Evolutionary conservation across 2,888 invertebrate species (phyloP), one percentile per base, ranked within the genome.

Genomic region (Epistrophe eligans): DNA sequence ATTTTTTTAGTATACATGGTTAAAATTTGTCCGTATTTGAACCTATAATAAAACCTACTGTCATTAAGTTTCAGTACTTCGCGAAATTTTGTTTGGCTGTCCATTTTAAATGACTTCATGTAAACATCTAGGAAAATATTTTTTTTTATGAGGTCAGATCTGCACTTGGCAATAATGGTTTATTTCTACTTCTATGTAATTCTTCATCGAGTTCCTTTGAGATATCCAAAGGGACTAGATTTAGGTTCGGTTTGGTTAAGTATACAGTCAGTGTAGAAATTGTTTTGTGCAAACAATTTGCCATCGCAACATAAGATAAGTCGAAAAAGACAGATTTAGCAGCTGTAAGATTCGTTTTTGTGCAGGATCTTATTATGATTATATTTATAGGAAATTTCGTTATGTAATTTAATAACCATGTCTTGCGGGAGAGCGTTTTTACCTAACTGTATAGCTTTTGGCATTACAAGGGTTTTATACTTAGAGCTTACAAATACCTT

Each of bases 261-360:
- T 50, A 73, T 55, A 43, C 58, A 62, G 81, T 73, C 45, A 60
- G 81, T 84, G 24, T 10, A 32, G 45, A 11, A 77, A 81, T 77
- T 50, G 72, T 64, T 74, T 82, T 82, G 85, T 71, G 57, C 74
- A 87, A 87, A 82, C 82, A 82, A 79, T 82, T 87, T 79, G 82
- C 77, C 66, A 71, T 70, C 79, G 50, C 50, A 77, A 52, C 43
- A 40, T 70, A 32, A 48, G 43, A 64, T 50, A 50, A 52, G 58
- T 71, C 66, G 28, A 58, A 17, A 67, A 19, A 50, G 35, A 50
- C 17, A 50, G 19, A 48, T 45, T n/a, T 64, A 40, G 43, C 64
- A 64, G 55, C 48, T n/a, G 1, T 55, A 40, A 43, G 52, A 38
- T 38, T 40, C 48, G 28, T 15, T 79, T 40, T 40, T 57, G 40